Evolutionary conservation across 2,888 invertebrate genomes (phyloP), one percentile per base, ranked within the genome.

Genomic region (Hemaris fuciformis): DNA sequence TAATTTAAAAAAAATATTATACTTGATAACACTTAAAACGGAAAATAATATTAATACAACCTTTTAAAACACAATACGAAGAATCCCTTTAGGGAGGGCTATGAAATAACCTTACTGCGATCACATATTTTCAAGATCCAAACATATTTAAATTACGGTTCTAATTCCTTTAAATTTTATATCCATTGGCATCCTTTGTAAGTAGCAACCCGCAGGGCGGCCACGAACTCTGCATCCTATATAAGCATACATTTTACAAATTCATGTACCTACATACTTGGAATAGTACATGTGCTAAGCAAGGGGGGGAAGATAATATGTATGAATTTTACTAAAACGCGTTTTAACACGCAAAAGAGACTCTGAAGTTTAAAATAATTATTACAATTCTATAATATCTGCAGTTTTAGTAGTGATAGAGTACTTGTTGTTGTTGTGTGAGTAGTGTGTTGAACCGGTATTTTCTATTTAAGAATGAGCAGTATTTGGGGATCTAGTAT

Each of bases 191-290:
- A 53, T 53, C 53, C 53, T 53, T 31, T 31, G 53, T 31, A 53
- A 27, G 22, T 18, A 8, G 27, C 18, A 31, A 53, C 18, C 53
- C 53, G 31, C 53, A 53, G 31, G 45, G 53, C 53, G 53, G 31
- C 31, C 31, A 53, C 31, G 18, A 31, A 10, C 53, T 31, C 31
- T 53, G 31, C 53, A 53, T 31, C 53, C 31, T 53, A 31, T 53
- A 31, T 53, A 53, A 48, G 31, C 31, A 53, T 53, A 15, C 15
- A 53, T 53, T 53, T 53, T 31, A 53, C 18, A 53, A 64, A 58
- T 45, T 58, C 57, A 43, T 23, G 22, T 42, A 53, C n/a, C n/a
- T n/a, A n/a, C 20, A 45, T 46, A 34, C 43, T 34, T 27, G 27
- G 53, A 45, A 43, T 48, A 46, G 57, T 53, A 53, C 10, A 15